Conservation (phyloP, 2,797 vertebrate species). For the Scleropages formosus region DNA sequence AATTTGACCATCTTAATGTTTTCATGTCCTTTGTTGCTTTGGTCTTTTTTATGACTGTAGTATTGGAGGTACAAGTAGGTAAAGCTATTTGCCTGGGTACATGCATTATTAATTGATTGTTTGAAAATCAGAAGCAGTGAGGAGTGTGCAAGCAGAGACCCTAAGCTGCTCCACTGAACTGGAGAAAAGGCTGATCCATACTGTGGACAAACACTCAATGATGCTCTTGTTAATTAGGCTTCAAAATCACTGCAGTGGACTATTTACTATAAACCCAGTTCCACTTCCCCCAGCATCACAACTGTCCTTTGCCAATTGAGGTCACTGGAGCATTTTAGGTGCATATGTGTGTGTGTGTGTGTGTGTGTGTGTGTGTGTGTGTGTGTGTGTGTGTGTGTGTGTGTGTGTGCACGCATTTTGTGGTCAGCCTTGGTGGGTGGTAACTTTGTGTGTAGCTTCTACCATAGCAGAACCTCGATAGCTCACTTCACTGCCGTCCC, state of each 20-base stretch:
- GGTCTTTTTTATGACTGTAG: background rate
- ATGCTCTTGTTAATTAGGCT: constrained; percentile 17
- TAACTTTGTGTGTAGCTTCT: too few relatives aligned
- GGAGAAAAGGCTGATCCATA: background rate
- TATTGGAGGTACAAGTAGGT: background rate
- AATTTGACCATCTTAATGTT: too few relatives aligned
- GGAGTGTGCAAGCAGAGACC: background rate
- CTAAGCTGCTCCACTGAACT: background rate
- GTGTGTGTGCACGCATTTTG: too few relatives aligned
- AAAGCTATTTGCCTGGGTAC: background rate
- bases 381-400: constrained; percentile 13
- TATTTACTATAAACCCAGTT: constrained; percentile 9
- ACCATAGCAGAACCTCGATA: constrained; percentile 13
- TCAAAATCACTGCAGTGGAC: background rate
- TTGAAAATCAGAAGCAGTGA: constrained; percentile 3
- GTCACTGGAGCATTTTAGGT: background rate
- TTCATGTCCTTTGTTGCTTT: too few relatives aligned
- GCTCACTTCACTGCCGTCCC: background rate
- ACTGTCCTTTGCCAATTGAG: background rate
- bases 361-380: background rate
- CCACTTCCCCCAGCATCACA: background rate
- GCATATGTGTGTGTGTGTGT: background rate
- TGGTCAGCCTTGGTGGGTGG: constrained; percentile 8
- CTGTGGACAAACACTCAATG: constrained; percentile 1
- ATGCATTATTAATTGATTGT: constrained; percentile 7